Evolutionary conservation across 1,140 invertebrate genomes (phyloP), one percentile per base, ranked within the genome.

Genomic region (Heliothis virescens): DNA sequence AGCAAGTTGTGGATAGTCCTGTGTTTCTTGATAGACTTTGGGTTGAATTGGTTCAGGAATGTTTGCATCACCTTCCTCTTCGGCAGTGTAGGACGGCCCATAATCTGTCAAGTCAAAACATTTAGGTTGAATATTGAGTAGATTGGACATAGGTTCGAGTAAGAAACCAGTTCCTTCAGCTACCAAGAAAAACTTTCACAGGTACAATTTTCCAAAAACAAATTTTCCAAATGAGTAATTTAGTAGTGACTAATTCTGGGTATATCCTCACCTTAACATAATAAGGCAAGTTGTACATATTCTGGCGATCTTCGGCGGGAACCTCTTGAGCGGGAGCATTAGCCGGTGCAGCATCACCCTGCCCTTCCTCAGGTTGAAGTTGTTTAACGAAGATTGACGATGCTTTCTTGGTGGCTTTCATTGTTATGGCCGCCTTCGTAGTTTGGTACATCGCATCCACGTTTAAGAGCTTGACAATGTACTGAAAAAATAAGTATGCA

Each of bases 21-120:
- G 55, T 92, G 90, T 52, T 91, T 91, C 79, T 94, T 94, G 1
- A 94, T 87, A 1, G 83, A 85, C 3, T 59, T 77, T 0, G 91
- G 89, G 2, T 88, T 85, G 73, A 89, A 93, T 15, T 86, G 47
- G 1, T 86, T 67, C 13, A 94, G 79, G 81, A 92, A 94, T n/a
- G 76, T 79, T 52, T 88, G 88, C 81, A 92, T 90, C 1, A 80
- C 67, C 9, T 82, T 83, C 62, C 83, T 85, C 1, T 87, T 85
- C 0, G 92, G 92, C 65, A 94, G 50, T 1, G 53, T 29, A 0
- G 91, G 91, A 12, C 80, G 79, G 9, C 88, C 89, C 18, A 89
- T 75, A 10, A 94, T 60, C 92, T 94, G 84, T 63, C 12, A 77
- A 67, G 26, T 34, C 16, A 21, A 18, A 0, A 9, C 16, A 3